These are phyloP conservation scores for Aphaenogaster rudis DNA, from an alignment of 1,140 invertebrate genomes.

Conservation along the genomic window DNA sequence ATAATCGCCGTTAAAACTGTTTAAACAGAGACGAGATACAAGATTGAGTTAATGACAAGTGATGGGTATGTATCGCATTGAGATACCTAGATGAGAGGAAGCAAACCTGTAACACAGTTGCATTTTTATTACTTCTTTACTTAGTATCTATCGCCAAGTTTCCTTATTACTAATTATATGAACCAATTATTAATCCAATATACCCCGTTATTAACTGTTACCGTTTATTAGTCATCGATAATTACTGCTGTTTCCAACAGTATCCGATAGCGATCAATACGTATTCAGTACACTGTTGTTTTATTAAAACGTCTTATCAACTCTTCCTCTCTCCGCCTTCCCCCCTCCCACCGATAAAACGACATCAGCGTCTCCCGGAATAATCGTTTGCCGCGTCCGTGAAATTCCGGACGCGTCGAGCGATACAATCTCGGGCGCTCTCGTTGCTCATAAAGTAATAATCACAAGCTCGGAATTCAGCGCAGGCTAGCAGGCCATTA, in stretches of 20 bases:
- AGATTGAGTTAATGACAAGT: not conserved
- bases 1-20: not conserved
- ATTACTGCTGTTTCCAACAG: not conserved
- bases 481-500: constrained; percentile 44
- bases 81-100: not conserved
- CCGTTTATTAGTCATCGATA: constrained; percentile 10
- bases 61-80: not conserved
- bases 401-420: constrained; percentile 22
- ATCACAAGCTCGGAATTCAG: constrained; percentile 79
- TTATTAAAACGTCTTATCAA: constrained; percentile 3
- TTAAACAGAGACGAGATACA: not conserved
- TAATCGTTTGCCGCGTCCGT: not conserved
- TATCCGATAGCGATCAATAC: not conserved
- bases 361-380: not conserved
- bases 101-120: not conserved
- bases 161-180: constrained; percentile 4
- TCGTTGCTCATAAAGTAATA: constrained; percentile 84
- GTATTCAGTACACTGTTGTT: not conserved
- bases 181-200: constrained; percentile 1
- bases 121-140: not conserved
- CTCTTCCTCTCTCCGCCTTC: too few relatives aligned
- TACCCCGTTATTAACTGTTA: constrained; percentile 1
- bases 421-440: constrained; percentile 77
- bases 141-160: not conserved
- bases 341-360: not conserved